Evolutionary conservation across 1,140 invertebrate genomes (phyloP), one percentile per base, ranked within the genome.

Genomic region (Zeugodacus cucurbitae): DNA sequence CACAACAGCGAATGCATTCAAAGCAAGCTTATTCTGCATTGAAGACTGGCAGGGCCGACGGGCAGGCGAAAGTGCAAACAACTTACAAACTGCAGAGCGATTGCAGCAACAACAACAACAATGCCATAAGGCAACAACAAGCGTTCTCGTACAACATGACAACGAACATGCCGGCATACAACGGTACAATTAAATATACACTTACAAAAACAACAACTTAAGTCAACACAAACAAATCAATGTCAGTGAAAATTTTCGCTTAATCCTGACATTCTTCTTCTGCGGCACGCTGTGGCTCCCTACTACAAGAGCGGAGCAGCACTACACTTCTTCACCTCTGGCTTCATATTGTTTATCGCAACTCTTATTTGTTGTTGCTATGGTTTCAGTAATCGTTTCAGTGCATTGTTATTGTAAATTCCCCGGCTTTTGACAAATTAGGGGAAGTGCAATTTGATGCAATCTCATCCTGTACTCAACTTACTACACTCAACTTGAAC

Each of bases 401-500:
- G 58, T 62, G 26, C 26, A 48, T 82, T 48, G 41, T 82, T 82
- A 82, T 48, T 82, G 74, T 82, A 41, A 44, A 82, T 82, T 82
- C 7, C 74, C 74, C 74, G 74, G 74, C 11, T 82, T 82, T 41
- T 82, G 74, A 82, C 74, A 82, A 82, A 82, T 82, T 82, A 82
- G 74, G 41, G 74, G 74, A 82, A 82, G 74, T 82, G 74, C 74
- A 82, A 82, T 82, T 82, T 82, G 34, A 82, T 82, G 74, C 74
- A 82, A 82, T 82, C 74, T 82, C 74, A 48, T 82, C 74, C 74
- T 82, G n/a, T 82, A 17, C 74, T 82, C 74, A 48, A 82, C 41
- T 82, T 29, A 22, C n/a, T 48, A 8, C 74, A 82, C 41, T 82
- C 34, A 14, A 17, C 41, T 48, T 48, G 41, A n/a, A 22, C n/a